phyloP scores from a whole-genome alignment of 2,113 vertebrate genomes.

The Notarius quadriscutis region DNA sequence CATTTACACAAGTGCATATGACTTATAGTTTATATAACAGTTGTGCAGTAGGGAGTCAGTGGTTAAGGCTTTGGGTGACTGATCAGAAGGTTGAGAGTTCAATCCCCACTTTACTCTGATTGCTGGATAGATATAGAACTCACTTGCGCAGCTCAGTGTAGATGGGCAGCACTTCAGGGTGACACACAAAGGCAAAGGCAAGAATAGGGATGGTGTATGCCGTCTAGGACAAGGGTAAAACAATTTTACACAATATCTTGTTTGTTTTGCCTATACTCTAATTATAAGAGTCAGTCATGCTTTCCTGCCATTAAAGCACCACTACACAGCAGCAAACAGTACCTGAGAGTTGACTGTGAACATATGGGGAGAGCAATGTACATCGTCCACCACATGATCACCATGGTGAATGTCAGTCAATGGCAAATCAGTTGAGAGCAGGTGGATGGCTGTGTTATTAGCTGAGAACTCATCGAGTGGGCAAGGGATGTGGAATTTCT shows the following conservation, averaged over 20 bases:
- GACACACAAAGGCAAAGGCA: slow-evolving; percentile 97
- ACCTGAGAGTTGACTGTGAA: slow-evolving; percentile 95
- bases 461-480: slow-evolving; percentile 73
- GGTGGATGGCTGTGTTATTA: slow-evolving; percentile 70
- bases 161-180: slow-evolving; percentile 96
- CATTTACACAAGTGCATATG: background rate
- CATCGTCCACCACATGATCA: slow-evolving; percentile 55
- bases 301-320: background rate
- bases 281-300: background rate
- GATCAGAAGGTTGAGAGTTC: background rate
- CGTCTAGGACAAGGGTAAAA: slow-evolving; percentile 72
- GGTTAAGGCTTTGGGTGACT: background rate
- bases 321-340: background rate
- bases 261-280: background rate
- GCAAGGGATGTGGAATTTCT: slow-evolving; percentile 92
- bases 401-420: slow-evolving; percentile 66
- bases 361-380: slow-evolving; percentile 77
- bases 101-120: background rate
- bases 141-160: slow-evolving; percentile 96
- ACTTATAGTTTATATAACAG: background rate
- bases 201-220: slow-evolving; percentile 97
- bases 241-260: background rate
- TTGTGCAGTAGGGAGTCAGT: background rate
- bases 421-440: slow-evolving; percentile 44
- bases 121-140: slow-evolving; percentile 59